phyloP scores from a whole-genome alignment of 37 sponge, comb jelly and placozoan species.

The Cladorhizidae sp. region DNA sequence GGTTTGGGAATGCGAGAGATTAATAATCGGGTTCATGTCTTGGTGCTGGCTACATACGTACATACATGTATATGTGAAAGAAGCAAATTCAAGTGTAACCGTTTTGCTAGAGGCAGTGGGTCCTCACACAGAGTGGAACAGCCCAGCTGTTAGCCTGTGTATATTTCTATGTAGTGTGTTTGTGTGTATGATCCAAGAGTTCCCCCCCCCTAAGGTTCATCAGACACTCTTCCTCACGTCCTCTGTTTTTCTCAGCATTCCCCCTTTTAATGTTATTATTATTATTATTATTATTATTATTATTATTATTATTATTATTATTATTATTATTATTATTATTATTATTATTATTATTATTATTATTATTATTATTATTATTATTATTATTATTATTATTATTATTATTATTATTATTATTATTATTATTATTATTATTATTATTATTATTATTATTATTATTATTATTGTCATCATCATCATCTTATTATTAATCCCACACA shows the following conservation, averaged over 20 bases:
- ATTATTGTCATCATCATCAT: neutral
- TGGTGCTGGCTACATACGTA: too few species aligned
- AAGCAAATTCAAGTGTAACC: too few species aligned
- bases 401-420: slow-evolving; percentile 1
- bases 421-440: neutral
- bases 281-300: neutral
- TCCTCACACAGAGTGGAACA: too few species aligned
- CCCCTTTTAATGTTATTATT: neutral
- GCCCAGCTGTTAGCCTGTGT: too few species aligned
- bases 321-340: neutral
- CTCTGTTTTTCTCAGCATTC: neutral
- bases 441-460: neutral
- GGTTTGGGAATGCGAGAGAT: slow-evolving; percentile 18
- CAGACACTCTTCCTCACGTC: too few species aligned
- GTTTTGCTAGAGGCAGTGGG: too few species aligned
- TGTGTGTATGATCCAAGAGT: too few species aligned
- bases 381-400: neutral
- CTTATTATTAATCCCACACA: neutral
- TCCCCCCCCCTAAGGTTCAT: too few species aligned
- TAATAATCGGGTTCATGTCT: too few species aligned
- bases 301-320: neutral
- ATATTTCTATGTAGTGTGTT: too few species aligned
- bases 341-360: neutral
- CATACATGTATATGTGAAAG: too few species aligned
- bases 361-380: neutral